Conservation (phyloP, 2,888 invertebrate genomes). For the Cataglyphis cursor region DNA sequence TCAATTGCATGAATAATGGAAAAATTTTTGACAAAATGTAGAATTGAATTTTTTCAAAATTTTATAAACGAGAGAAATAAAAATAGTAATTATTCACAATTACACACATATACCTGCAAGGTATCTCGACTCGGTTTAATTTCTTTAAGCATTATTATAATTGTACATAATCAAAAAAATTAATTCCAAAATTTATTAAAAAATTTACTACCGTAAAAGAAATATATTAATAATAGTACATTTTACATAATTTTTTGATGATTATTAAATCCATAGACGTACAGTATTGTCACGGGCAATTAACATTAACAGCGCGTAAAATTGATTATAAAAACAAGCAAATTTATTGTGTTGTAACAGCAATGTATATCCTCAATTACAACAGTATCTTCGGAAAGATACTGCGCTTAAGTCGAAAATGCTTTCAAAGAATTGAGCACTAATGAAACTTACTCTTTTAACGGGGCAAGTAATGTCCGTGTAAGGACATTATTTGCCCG, state of each 20-base stretch:
- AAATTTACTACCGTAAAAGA: neutral
- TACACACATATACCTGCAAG: neutral
- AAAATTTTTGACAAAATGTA: neutral
- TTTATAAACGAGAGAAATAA: neutral
- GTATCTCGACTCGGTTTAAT: too few relatives aligned
- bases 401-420: slow-evolving; percentile 26
- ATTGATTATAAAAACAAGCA: slow-evolving; percentile 14
- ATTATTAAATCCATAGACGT: neutral
- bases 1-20: neutral
- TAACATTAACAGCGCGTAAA: slow-evolving; percentile 17
- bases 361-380: slow-evolving; percentile 55
- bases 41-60: neutral
- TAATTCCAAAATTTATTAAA: neutral
- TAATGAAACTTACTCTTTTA: slow-evolving; percentile 53
- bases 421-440: slow-evolving; percentile 54
- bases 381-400: slow-evolving; percentile 34
- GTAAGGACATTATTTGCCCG: neutral
- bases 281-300: neutral
- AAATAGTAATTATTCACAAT: neutral
- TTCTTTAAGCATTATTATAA: neutral
- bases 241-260: neutral
- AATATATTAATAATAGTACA: neutral
- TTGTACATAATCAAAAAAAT: neutral
- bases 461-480: slow-evolving; percentile 42
- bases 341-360: neutral